phyloP scores from a whole-genome alignment of 2,797 vertebrate genomes.

The Typhlichthys subterraneus region DNA sequence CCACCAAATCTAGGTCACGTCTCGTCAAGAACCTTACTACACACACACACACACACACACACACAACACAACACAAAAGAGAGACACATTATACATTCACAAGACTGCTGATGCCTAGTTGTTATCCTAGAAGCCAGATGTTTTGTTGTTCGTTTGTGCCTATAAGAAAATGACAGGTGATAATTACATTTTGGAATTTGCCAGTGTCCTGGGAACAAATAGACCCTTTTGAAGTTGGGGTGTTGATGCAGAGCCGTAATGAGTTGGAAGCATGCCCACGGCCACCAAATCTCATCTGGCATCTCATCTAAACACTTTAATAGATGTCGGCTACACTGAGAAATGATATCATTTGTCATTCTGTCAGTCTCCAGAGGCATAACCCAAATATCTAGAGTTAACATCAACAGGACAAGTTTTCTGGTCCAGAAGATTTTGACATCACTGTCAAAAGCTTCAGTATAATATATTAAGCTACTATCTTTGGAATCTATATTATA shows the following conservation, averaged over 20 bases:
- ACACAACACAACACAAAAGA: conserved; percentile 5
- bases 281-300: conserved; percentile 67
- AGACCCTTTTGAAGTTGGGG: conserved; percentile 41
- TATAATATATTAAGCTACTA: no score
- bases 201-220: conserved; percentile 61
- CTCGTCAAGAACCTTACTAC: conserved; percentile 61
- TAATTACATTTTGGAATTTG: conserved; percentile 70
- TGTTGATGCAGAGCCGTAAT: conserved; percentile 67
- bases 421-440: conserved; percentile 10
- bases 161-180: conserved; percentile 63
- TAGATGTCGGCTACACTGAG: conserved; percentile 63
- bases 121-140: conserved; percentile 9
- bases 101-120: conserved; percentile 31
- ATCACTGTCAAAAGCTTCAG: neutral
- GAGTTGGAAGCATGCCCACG: conserved; percentile 66
- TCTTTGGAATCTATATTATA: no score
- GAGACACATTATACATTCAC: conserved; percentile 18
- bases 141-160: neutral
- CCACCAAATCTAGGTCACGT: conserved; percentile 73
- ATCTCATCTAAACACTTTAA: conserved; percentile 67
- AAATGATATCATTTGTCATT: conserved; percentile 61
- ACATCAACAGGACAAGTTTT: conserved; percentile 30
- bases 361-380: conserved; percentile 49
- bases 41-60: neutral
- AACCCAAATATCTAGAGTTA: conserved; percentile 46